These are phyloP conservation scores for Drosophila burlai DNA, from an alignment of 1,140 invertebrate species.

Conservation along the genomic window DNA sequence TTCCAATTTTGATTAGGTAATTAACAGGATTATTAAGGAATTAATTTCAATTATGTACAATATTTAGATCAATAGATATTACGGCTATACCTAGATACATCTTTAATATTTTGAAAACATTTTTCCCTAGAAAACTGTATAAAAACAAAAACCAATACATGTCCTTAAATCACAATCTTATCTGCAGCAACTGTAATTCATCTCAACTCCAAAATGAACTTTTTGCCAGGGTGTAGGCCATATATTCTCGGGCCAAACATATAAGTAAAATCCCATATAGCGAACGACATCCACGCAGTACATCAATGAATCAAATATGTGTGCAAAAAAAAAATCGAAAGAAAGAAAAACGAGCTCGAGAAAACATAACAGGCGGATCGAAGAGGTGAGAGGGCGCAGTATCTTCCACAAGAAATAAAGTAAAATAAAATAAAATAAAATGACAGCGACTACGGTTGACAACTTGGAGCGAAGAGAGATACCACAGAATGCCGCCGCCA, in stretches of 20 bases:
- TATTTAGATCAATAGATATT: neutral
- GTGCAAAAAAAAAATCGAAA: slow-evolving; percentile 20
- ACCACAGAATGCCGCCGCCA: slow-evolving; percentile 37
- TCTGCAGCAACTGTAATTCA: slow-evolving; percentile 5
- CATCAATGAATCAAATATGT: slow-evolving; percentile 76
- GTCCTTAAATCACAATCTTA: slow-evolving; percentile 18
- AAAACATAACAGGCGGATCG: slow-evolving; percentile 16
- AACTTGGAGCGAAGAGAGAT: slow-evolving; percentile 41
- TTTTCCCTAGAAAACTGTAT: neutral
- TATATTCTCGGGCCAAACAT: slow-evolving; percentile 17
- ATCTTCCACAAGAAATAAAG: slow-evolving; percentile 35
- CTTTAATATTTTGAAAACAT: neutral
- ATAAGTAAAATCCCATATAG: slow-evolving; percentile 12
- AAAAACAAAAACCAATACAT: neutral
- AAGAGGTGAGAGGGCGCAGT: slow-evolving; percentile 77
- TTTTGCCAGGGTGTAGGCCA: slow-evolving; percentile 20
- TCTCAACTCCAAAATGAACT: slow-evolving; percentile 8
- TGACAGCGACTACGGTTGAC: slow-evolving; percentile 60
- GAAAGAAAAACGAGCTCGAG: slow-evolving; percentile 28
- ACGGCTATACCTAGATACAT: neutral
- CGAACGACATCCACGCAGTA: slow-evolving; percentile 73
- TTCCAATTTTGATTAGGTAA: neutral
- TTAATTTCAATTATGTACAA: neutral
- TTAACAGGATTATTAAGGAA: neutral
- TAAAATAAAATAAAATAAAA: slow-evolving; percentile 10